phyloP scores from a whole-genome alignment of 2,113 vertebrate genomes.

The Rhagologus leucostigma region DNA sequence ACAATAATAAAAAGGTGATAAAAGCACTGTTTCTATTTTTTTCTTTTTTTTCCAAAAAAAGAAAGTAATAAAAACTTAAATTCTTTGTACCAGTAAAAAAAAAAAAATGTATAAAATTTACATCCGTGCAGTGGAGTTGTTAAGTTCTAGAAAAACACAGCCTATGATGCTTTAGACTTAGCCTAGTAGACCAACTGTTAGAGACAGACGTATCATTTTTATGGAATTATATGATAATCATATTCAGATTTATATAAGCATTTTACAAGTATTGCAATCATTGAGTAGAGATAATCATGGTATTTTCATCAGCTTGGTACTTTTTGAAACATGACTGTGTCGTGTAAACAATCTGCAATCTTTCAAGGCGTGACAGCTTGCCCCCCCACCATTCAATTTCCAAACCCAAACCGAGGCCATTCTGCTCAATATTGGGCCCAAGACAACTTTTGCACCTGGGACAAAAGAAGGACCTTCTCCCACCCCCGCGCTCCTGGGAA shows the following conservation, averaged over 20 bases:
- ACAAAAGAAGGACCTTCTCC: not conserved
- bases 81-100: constrained; percentile 83
- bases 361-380: constrained; percentile 72
- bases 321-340: constrained; percentile 81
- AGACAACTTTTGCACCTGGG: constrained; percentile 36
- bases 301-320: constrained; percentile 88
- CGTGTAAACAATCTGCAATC: constrained; percentile 88
- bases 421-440: constrained; percentile 36
- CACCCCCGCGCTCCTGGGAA: not conserved
- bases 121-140: constrained; percentile 93
- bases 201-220: constrained; percentile 90
- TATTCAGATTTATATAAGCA: constrained; percentile 90
- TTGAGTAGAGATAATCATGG: constrained; percentile 84
- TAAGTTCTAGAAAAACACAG: constrained; percentile 90
- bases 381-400: not conserved
- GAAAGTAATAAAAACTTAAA: constrained; percentile 85
- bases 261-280: constrained; percentile 90
- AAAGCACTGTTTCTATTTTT: constrained; percentile 91
- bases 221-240: constrained; percentile 85
- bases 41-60: constrained; percentile 85
- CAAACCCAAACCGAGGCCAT: not conserved
- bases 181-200: constrained; percentile 87
- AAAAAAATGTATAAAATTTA: constrained; percentile 90
- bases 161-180: constrained; percentile 92
- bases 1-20: constrained; percentile 81